Conservation (phyloP, 2,797 vertebrate species). For the Thaleichthys pacificus region DNA sequence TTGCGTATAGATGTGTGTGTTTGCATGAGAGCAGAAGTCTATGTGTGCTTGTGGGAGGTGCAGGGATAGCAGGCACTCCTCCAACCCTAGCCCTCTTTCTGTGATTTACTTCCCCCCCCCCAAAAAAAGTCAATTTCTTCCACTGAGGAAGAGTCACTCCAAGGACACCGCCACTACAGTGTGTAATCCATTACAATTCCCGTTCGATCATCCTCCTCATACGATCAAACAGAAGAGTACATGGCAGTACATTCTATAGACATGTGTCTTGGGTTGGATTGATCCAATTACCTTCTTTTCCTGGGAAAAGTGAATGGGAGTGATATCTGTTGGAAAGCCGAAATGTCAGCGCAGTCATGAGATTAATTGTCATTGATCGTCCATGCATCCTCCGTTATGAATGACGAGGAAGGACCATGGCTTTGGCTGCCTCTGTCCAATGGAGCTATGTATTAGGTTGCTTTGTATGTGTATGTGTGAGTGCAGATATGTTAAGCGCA, state of each 20-base stretch:
- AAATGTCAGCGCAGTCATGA: neutral
- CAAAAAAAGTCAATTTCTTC: no score
- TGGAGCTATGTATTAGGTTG: neutral
- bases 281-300: neutral
- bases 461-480: constrained; percentile 3
- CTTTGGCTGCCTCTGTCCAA: no score
- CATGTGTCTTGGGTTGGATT: constrained; percentile 2
- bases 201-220: no score
- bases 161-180: no score
- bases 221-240: no score
- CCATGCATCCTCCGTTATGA: neutral
- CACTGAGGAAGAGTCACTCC: no score
- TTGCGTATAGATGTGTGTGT: neutral
- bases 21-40: neutral
- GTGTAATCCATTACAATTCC: no score
- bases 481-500: neutral
- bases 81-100: neutral
- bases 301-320: neutral
- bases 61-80: neutral
- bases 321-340: neutral
- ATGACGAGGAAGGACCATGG: neutral
- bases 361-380: neutral
- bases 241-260: no score
- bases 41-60: constrained; percentile 1
- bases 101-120: neutral